A percentile compares a stretch with the other conserved stretches of the same genome.
Conservation (phyloP, 2,113 vertebrate genomes). For the Ploceus nigricollis region DNA sequence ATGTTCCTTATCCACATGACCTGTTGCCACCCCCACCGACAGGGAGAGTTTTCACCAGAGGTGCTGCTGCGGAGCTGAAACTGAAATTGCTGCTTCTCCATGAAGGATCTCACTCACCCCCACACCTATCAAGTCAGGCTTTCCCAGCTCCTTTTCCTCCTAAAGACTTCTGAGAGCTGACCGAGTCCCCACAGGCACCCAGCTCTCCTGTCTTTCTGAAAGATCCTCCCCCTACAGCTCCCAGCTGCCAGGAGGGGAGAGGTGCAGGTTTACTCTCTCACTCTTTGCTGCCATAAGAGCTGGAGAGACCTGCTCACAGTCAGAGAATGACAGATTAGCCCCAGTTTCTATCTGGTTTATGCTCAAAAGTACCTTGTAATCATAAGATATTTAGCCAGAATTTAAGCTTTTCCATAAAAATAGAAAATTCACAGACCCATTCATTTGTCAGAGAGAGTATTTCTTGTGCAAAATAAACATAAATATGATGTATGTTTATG, state of each 20-base stretch:
- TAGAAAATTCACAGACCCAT: background rate
- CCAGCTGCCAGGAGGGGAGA: background rate
- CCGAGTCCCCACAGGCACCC: rapidly evolving
- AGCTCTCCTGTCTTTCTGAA: background rate
- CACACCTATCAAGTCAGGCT: background rate
- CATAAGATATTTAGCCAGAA: background rate
- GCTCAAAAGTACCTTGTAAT: background rate
- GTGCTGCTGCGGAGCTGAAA: background rate
- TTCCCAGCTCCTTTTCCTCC: background rate
- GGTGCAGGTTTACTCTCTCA: background rate
- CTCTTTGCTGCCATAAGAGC: background rate
- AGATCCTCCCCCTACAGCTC: background rate
- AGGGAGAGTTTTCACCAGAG: background rate
- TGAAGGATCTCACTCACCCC: background rate
- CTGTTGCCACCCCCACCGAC: rapidly evolving
- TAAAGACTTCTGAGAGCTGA: background rate
- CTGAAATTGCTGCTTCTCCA: background rate
- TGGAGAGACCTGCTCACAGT: background rate
- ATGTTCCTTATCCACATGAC: background rate
- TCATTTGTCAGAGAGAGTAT: background rate
- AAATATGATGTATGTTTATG: background rate
- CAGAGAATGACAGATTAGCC: background rate
- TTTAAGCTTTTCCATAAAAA: background rate
- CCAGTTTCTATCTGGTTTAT: background rate
- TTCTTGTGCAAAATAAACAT: background rate